phyloP scores from a whole-genome alignment of 2,888 invertebrate species.

The Cephus nigrinus region DNA sequence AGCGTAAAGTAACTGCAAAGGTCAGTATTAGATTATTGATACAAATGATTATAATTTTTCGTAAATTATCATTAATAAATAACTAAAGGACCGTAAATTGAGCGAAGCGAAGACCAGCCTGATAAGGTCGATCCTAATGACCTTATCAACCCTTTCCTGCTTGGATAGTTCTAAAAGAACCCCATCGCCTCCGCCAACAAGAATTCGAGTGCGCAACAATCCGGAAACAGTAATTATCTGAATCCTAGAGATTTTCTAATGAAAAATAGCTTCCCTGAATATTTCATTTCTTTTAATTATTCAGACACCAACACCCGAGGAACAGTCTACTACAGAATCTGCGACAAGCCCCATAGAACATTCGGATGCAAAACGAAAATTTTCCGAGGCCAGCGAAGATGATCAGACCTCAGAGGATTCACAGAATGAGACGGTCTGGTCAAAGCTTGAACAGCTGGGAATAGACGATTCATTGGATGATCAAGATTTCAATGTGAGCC shows the following conservation, averaged over 20 bases:
- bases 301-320: slow-evolving; percentile 36
- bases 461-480: slow-evolving; percentile 40
- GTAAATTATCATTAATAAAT: slow-evolving; percentile 38
- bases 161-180: slow-evolving; percentile 51
- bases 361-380: slow-evolving; percentile 41
- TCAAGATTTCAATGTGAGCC: slow-evolving; percentile 44
- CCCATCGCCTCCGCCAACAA: slow-evolving; percentile 58
- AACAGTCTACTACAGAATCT: slow-evolving; percentile 43
- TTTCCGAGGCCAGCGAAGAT: slow-evolving; percentile 36
- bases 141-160: slow-evolving; percentile 56
- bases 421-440: slow-evolving; percentile 36
- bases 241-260: not conserved
- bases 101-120: slow-evolving; percentile 51
- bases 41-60: not conserved
- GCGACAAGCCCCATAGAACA: slow-evolving; percentile 25
- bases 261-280: not conserved
- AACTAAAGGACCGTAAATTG: slow-evolving; percentile 53
- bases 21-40: not conserved
- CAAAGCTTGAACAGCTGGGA: slow-evolving; percentile 42
- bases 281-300: not conserved
- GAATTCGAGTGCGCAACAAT: slow-evolving; percentile 46
- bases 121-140: slow-evolving; percentile 52
- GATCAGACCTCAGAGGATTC: slow-evolving; percentile 33
- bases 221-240: slow-evolving; percentile 40
- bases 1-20: slow-evolving; percentile 18